Conservation (phyloP, 2,888 invertebrate species). For the Anthoptus insignis region DNA sequence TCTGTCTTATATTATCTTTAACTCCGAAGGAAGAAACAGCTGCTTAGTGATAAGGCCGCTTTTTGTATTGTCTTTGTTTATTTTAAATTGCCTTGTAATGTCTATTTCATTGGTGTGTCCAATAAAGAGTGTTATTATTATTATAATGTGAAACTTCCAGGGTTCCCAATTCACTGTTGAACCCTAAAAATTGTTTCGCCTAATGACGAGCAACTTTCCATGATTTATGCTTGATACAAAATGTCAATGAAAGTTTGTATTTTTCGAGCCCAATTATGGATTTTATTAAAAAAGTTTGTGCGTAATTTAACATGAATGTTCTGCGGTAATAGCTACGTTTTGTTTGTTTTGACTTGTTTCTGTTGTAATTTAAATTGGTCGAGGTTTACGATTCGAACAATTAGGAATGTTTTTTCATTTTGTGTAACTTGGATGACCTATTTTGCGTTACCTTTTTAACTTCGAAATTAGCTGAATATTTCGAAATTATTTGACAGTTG, state of each 20-base stretch:
- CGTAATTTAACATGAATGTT: constrained; percentile 21
- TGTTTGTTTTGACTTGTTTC: constrained; percentile 24
- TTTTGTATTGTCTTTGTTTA: too few species aligned
- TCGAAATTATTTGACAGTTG: too few species aligned
- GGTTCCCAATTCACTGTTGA: too few species aligned
- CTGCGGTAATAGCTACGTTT: constrained; percentile 25
- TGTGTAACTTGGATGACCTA: not conserved
- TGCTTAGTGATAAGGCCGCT: too few species aligned
- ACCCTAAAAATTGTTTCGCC: not conserved
- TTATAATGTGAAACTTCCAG: too few species aligned
- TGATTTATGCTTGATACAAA: constrained; percentile 16
- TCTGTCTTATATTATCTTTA: too few species aligned
- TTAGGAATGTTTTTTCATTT: not conserved
- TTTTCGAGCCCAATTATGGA: constrained; percentile 16
- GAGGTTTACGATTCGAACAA: not conserved
- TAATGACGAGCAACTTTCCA: constrained; percentile 2
- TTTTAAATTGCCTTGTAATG: too few species aligned
- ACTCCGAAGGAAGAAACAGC: too few species aligned
- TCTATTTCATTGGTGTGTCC: too few species aligned
- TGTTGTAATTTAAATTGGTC: constrained; percentile 11
- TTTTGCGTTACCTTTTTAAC: not conserved
- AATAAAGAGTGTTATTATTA: too few species aligned
- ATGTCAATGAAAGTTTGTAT: constrained; percentile 4
- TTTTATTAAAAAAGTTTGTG: constrained; percentile 33
- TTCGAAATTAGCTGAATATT: too few species aligned